Base-by-base conservation (phyloP, 2,113 vertebrate species). In the Porphyrio hochstetteri region DNA sequence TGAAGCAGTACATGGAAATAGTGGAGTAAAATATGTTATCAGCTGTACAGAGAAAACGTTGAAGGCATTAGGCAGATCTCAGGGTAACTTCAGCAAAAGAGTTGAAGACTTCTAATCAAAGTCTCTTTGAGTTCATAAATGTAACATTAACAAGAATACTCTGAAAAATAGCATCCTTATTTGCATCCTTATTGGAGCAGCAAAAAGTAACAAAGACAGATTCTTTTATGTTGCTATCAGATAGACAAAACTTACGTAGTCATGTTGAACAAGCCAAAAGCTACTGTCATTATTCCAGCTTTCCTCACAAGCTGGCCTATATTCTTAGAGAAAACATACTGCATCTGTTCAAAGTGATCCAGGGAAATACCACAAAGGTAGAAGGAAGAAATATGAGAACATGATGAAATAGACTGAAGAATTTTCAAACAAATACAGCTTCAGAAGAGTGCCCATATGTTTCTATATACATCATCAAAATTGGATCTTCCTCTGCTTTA, bases 341-440 rank as follows among this genome's bases (percentile, higher is more conserved):
- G 53, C 86, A 92, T 90, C 86, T 96, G 88, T 87, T 93, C 81
- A 46, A 86, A 89, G 69, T 61, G 65, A 93, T 92, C 60, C 67
- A 82, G 40, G 67, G 88, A 92, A 93, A 87, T 82, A 76, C 86
- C 81, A 93, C 95, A 93, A 93, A 97, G 83, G 92, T 82, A 88
- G 55, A 89, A 86, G 60, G 68, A 88, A 87, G 92, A 92, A 85
- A 93, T 89, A n/a, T 63, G 52, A 94, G 94, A 93, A 83, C 60
- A 95, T 90, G 90, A 36, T 93, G 63, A 79, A 94, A 90, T 88
- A 42, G 71, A 35, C 75, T 93, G 69, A 59, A 86, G 76, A 95
- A 96, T 95, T 94, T 93, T 92, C 85, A 96, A 94, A 92, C 68
- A 95, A 90, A 92, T 82, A 82, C 23, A 40, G 63, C 77, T 94